Evolutionary conservation across 2,888 invertebrate genomes (phyloP).

Genomic region (Baccha elongata): DNA sequence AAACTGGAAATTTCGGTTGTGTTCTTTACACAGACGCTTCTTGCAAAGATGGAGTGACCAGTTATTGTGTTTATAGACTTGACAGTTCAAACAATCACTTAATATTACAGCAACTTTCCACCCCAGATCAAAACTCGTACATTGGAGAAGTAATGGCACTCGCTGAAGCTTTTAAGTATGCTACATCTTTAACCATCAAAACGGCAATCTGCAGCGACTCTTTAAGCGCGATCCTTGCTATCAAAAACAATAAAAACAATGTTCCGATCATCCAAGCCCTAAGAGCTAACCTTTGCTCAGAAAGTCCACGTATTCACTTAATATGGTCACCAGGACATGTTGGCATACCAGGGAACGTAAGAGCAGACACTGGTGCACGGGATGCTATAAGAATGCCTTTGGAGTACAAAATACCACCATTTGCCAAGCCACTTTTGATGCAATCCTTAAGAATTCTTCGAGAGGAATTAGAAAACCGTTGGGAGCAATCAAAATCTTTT

Average conservation of each 20-base stretch:
- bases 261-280: background rate
- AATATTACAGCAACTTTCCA: background rate
- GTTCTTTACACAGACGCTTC: no score
- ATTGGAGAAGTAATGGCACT: background rate
- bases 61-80: background rate
- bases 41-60: no score
- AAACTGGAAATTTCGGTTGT: no score
- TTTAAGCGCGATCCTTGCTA: background rate
- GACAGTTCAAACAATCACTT: background rate
- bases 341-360: background rate
- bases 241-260: background rate
- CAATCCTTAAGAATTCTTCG: background rate
- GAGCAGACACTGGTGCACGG: background rate
- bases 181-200: background rate
- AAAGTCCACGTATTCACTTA: background rate
- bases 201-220: constrained; percentile 1
- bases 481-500: constrained; percentile 6
- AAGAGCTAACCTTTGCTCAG: background rate
- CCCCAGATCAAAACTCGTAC: background rate
- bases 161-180: constrained; percentile 1
- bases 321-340: constrained; percentile 1
- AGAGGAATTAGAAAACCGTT: background rate
- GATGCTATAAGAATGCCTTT: background rate
- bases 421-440: background rate
- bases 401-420: constrained; percentile 6